Conservation (phyloP, 2,888 invertebrate genomes). For the Aphidoletes aphidimyza region DNA sequence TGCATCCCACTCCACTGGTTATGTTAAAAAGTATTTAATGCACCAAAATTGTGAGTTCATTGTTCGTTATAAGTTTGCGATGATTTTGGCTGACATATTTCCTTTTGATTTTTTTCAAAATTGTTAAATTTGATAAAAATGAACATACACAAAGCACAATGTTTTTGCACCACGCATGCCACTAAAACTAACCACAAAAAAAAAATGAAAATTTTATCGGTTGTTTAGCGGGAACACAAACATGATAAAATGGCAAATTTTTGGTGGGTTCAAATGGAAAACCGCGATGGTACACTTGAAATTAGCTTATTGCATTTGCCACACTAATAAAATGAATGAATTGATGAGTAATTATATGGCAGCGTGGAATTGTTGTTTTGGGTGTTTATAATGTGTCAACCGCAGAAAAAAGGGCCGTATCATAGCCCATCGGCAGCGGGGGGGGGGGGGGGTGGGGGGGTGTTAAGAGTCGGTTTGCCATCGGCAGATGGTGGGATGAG, state of each 20-base stretch:
- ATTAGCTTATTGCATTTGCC: not conserved
- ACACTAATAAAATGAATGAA: constrained; percentile 35
- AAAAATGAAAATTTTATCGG: not conserved
- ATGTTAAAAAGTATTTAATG: no score
- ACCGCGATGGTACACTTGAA: not conserved
- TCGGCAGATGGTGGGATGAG: no score
- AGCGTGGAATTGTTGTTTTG: not conserved
- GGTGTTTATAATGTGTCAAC: not conserved
- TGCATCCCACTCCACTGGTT: no score
- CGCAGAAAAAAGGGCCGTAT: not conserved
- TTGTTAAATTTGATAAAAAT: no score
- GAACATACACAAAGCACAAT: no score
- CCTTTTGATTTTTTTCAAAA: no score
- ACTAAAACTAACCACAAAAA: not conserved
- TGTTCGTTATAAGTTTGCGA: no score
- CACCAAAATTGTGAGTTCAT: no score
- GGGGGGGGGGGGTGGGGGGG: no score
- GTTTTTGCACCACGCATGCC: no score
- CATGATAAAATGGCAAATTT: not conserved
- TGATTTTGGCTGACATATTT: no score
- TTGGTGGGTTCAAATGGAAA: not conserved
- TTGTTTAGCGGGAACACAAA: not conserved
- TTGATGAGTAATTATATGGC: not conserved
- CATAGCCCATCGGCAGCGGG: not conserved
- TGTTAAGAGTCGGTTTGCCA: not conserved